Percentiles rank a stretch among this genome's conserved stretches.
Evolutionary conservation across 2,797 vertebrate genomes (phyloP).

Genomic region (Sebastolobus altivelis): DNA sequence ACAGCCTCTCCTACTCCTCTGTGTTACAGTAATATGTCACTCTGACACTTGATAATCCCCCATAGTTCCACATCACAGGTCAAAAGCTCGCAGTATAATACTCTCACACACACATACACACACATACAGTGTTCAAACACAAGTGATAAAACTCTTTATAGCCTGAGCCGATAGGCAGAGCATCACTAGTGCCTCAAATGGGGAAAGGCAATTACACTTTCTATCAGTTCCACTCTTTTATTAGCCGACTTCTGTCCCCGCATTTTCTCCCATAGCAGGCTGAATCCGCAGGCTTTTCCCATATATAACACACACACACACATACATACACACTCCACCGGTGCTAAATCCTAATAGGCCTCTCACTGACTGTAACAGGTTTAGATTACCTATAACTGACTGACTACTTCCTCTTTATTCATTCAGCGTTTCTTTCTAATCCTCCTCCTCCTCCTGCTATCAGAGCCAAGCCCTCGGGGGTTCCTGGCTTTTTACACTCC

Average conservation of each 20-base stretch:
- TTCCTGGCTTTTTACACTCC: slow-evolving; percentile 32
- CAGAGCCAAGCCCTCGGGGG: slow-evolving; percentile 40
- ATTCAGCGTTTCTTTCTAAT: slow-evolving; percentile 58
- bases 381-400: slow-evolving; percentile 68
- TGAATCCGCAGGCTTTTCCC: slow-evolving; percentile 34
- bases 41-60: slow-evolving; percentile 80
- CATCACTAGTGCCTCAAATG: slow-evolving; percentile 40
- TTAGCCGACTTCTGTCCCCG: slow-evolving; percentile 33
- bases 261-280: slow-evolving; percentile 26
- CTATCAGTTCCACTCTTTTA: slow-evolving; percentile 61
- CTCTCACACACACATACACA: slow-evolving; percentile 4
- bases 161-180: slow-evolving; percentile 45
- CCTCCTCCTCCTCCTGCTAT: slow-evolving; percentile 46
- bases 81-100: slow-evolving; percentile 42
- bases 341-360: slow-evolving; percentile 50
- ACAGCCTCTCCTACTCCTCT: slow-evolving; percentile 67
- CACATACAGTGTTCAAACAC: slow-evolving; percentile 37
- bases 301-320: slow-evolving; percentile 24
- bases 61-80: slow-evolving; percentile 72
- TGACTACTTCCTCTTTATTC: slow-evolving; percentile 67
- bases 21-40: slow-evolving; percentile 77
- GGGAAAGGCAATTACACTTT: slow-evolving; percentile 61
- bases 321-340: slow-evolving; percentile 11
- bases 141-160: slow-evolving; percentile 53
- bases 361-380: slow-evolving; percentile 53